These are phyloP conservation scores for Nyctalus aviator DNA, from an alignment of 2,797 vertebrate species.

Conservation along the genomic window DNA sequence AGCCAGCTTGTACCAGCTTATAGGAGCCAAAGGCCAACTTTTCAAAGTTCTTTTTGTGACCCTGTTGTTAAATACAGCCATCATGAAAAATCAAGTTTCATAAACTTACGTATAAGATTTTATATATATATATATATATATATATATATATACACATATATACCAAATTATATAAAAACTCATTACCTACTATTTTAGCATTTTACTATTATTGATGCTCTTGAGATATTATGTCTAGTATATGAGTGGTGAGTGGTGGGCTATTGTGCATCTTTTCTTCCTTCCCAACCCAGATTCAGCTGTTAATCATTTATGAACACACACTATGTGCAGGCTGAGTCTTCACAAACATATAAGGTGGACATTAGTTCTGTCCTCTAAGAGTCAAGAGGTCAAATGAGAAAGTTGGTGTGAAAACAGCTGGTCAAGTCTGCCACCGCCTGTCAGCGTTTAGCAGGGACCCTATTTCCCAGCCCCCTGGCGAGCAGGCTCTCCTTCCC, in stretches of 20 bases:
- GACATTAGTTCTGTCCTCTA: background rate
- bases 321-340: background rate
- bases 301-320: background rate
- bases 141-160: background rate
- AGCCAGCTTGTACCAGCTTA: background rate
- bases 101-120: background rate
- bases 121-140: background rate
- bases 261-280: background rate
- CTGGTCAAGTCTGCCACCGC: background rate
- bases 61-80: background rate
- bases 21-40: background rate
- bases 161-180: slow-evolving; percentile 34
- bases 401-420: background rate
- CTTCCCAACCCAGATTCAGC: too few species aligned
- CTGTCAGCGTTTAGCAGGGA: background rate
- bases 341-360: background rate
- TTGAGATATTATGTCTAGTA: background rate
- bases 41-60: background rate
- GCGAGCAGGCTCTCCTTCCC: background rate
- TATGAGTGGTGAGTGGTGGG: background rate
- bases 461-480: background rate
- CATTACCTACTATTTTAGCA: background rate
- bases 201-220: background rate
- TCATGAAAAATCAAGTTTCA: background rate
- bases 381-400: background rate